Conservation (phyloP, 1,140 invertebrate genomes). For the Lepidurus arcticus region DNA sequence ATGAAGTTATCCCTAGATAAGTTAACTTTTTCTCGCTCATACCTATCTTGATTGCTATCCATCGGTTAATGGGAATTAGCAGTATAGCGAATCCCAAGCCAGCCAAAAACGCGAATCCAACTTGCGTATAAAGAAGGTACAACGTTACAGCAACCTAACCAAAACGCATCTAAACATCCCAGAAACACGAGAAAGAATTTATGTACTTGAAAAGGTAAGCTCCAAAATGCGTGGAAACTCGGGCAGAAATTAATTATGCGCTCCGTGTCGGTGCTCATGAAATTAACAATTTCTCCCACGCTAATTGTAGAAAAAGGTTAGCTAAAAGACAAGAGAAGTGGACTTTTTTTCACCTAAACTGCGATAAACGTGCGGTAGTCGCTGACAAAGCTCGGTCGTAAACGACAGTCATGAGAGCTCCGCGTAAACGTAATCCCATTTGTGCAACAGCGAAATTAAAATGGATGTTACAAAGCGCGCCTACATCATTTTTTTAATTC, state of each 20-base stretch:
- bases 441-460: conserved; percentile 83
- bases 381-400: conserved; percentile 76
- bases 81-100: conserved; percentile 79
- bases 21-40: not conserved
- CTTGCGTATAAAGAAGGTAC: conserved; percentile 76
- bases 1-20: conserved; percentile 22
- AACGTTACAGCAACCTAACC: conserved; percentile 69
- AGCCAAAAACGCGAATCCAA: conserved; percentile 84
- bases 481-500: conserved; percentile 41
- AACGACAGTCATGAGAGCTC: conserved; percentile 73
- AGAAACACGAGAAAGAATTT: not conserved
- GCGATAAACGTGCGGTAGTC: conserved; percentile 42
- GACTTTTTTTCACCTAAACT: conserved; percentile 42
- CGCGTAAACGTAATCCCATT: conserved; percentile 79
- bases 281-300: conserved; percentile 87
- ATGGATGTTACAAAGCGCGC: conserved; percentile 73
- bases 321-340: not conserved
- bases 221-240: conserved; percentile 95
- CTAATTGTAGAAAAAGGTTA: conserved; percentile 49
- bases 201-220: conserved; percentile 80
- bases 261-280: conserved; percentile 93
- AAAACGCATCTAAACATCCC: not conserved
- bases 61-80: conserved; percentile 90
- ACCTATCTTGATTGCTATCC: conserved; percentile 84
- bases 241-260: conserved; percentile 91